Percentiles rank a stretch among this genome's conserved stretches.
Evolutionary conservation across 2,888 invertebrate genomes (phyloP).

Genomic region (Allacma fusca): DNA sequence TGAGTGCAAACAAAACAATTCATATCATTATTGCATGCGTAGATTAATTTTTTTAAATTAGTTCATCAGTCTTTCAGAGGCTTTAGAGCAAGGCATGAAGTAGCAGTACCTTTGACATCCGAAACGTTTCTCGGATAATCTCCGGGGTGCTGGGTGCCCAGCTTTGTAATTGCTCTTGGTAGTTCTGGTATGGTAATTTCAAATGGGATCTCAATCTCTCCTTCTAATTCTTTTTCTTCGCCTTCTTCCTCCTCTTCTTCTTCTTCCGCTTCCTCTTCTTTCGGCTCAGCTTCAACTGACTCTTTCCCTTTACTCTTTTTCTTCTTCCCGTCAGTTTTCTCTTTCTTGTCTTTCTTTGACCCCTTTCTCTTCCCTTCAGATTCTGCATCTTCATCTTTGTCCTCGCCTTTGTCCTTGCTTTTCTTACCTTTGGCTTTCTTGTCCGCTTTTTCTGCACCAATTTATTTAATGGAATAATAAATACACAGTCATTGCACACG

Average conservation of each 20-base stretch:
- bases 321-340: neutral
- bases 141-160: slow-evolving; percentile 22
- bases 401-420: neutral
- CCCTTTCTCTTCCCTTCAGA: slow-evolving; percentile 17
- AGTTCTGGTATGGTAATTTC: neutral
- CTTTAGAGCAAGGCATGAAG: too few species aligned
- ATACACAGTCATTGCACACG: neutral
- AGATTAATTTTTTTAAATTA: too few species aligned
- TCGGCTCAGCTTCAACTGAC: slow-evolving; percentile 21
- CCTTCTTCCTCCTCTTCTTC: slow-evolving; percentile 21
- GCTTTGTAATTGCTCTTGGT: neutral
- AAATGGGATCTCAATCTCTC: neutral
- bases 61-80: too few species aligned
- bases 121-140: slow-evolving; percentile 49
- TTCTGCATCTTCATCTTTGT: slow-evolving; percentile 30
- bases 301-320: slow-evolving; percentile 18
- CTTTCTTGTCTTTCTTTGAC: slow-evolving; percentile 10
- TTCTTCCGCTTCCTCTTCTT: slow-evolving; percentile 38
- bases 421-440: neutral
- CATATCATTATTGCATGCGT: too few species aligned
- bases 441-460: neutral
- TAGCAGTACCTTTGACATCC: slow-evolving; percentile 46
- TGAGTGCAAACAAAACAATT: too few species aligned
- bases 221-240: slow-evolving; percentile 15
- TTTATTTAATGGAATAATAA: too few species aligned